These are phyloP conservation scores for Dicranocentrus wangi DNA, from an alignment of 2,888 invertebrate species.

Conservation along the genomic window DNA sequence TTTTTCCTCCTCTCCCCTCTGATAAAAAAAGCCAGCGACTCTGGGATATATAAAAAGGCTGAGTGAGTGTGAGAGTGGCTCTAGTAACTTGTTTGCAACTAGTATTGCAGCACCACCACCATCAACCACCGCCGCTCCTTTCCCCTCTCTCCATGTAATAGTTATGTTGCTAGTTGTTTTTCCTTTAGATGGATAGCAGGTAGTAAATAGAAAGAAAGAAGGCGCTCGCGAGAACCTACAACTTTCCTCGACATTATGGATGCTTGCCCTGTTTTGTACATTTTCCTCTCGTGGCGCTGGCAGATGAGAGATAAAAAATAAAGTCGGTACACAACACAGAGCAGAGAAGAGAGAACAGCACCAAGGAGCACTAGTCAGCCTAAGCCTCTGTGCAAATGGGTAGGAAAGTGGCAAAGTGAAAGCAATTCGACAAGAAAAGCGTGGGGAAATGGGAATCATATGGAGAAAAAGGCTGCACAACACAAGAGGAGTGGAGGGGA, in stretches of 20 bases:
- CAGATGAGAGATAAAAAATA: slow-evolving; percentile 29
- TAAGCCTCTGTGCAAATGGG: slow-evolving; percentile 4
- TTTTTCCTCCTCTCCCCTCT: slow-evolving; percentile 17
- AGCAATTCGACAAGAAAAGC: slow-evolving; percentile 29
- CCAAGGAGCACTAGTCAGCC: no score
- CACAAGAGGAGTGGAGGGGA: background rate
- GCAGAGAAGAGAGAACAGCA: background rate
- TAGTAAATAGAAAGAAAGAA: slow-evolving; percentile 33
- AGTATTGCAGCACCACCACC: slow-evolving; percentile 10
- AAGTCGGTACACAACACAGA: background rate
- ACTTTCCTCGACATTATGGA: slow-evolving; percentile 1
- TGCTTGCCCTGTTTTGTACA: background rate
- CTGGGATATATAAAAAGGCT: slow-evolving; percentile 25
- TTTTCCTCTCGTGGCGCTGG: background rate
- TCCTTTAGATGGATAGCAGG: slow-evolving; percentile 18
- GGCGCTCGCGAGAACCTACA: background rate
- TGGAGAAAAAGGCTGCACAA: slow-evolving; percentile 18
- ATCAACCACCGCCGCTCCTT: background rate
- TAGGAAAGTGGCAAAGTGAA: slow-evolving; percentile 41
- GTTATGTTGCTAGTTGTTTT: slow-evolving; percentile 25
- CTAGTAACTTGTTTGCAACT: slow-evolving; percentile 33
- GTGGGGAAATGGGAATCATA: slow-evolving; percentile 36
- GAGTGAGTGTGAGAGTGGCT: slow-evolving; percentile 29
- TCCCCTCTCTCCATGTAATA: background rate
- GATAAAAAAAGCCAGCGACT: slow-evolving; percentile 37